These are phyloP conservation scores for Oryzias curvinotus DNA, from an alignment of 2,113 vertebrate species.

Conservation along the genomic window DNA sequence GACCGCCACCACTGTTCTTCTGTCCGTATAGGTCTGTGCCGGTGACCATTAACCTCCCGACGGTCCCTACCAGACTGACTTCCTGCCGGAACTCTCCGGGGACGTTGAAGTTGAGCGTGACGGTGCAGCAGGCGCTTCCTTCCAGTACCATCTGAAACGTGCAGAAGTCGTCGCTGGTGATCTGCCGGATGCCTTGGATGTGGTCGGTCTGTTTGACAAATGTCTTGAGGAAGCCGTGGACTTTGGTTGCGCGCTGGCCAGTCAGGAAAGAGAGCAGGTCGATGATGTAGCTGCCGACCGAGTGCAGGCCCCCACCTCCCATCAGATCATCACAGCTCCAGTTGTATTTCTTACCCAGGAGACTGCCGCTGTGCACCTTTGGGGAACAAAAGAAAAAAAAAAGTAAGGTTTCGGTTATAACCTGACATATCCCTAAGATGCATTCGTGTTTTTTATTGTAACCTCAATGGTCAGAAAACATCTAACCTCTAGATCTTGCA, in stretches of 20 bases:
- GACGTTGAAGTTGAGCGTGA: constrained; percentile 97
- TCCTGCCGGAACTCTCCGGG: constrained; percentile 96
- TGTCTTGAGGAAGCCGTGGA: constrained; percentile 95
- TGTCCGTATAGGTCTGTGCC: constrained; percentile 94
- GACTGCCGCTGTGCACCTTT: constrained; percentile 93
- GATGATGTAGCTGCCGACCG: constrained; percentile 97
- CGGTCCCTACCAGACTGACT: constrained; percentile 88
- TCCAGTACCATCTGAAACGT: constrained; percentile 98
- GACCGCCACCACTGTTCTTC: constrained; percentile 83
- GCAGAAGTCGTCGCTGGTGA: constrained; percentile 98
- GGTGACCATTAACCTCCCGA: constrained; percentile 83
- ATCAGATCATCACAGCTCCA: constrained; percentile 99
- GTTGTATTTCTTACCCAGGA: constrained; percentile 98
- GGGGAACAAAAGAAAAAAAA: neutral
- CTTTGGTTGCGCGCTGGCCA: constrained; percentile 88
- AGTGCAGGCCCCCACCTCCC: constrained; percentile 96
- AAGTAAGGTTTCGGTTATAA: neutral
- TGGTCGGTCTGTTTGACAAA: constrained; percentile 98
- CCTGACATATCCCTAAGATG: too few relatives aligned
- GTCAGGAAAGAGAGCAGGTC: constrained; percentile 96
- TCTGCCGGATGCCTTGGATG: constrained; percentile 96
- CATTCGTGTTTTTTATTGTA: too few relatives aligned
- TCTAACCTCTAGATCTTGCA: neutral
- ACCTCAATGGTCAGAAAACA: too few relatives aligned
- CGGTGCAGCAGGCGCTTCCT: constrained; percentile 92